phyloP scores from a whole-genome alignment of 1,140 invertebrate species.

The Atta cephalotes region DNA sequence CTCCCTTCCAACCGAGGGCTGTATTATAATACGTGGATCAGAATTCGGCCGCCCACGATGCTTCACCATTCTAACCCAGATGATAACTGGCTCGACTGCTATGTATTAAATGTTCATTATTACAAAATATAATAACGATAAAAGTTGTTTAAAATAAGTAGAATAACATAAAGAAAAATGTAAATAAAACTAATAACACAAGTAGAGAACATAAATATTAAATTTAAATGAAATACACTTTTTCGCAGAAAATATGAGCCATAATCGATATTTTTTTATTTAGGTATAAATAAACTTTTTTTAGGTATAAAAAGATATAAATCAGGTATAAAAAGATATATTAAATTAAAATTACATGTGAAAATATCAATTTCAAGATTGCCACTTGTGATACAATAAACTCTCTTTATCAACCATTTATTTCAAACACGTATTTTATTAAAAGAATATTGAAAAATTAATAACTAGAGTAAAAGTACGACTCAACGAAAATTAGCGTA shows the following conservation, averaged over 20 bases:
- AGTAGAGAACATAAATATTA: background rate
- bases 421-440: background rate
- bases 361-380: background rate
- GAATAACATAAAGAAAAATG: background rate
- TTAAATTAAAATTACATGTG: background rate
- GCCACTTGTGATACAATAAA: background rate
- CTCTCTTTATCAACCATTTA: background rate
- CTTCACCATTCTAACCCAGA: constrained; percentile 47
- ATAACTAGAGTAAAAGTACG: background rate
- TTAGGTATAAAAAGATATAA: too few species aligned
- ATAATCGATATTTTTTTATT: too few species aligned
- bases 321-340: background rate
- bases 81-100: constrained; percentile 4
- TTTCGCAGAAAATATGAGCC: too few species aligned
- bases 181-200: background rate
- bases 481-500: background rate
- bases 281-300: background rate
- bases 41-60: constrained; percentile 71
- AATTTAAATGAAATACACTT: background rate
- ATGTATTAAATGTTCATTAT: constrained; percentile 18
- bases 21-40: constrained; percentile 58
- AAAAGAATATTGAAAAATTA: background rate
- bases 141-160: background rate
- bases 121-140: background rate
- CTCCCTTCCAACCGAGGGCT: constrained; percentile 22